These are phyloP conservation scores for Spongia lamella DNA, from an alignment of 37 sponge, comb jelly and placozoan species.

Conservation along the genomic window DNA sequence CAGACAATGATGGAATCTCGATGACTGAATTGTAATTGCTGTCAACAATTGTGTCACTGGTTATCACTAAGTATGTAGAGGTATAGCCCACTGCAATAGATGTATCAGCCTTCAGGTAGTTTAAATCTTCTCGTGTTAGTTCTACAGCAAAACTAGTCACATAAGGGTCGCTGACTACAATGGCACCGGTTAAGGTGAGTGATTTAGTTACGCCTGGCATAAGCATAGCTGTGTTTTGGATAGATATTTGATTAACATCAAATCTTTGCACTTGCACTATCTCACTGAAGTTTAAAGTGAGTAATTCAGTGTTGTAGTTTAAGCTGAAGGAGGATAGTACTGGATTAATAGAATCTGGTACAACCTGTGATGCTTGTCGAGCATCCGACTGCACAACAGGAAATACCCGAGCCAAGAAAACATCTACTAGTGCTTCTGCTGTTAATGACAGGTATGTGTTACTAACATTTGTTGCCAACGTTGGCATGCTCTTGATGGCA, in stretches of 20 bases:
- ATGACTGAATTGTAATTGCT: conserved; percentile 52
- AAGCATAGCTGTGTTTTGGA: conserved; percentile 20
- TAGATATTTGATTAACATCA: conserved; percentile 58
- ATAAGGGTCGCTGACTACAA: conserved; percentile 28
- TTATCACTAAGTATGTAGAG: conserved; percentile 63
- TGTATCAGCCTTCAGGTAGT: conserved; percentile 60
- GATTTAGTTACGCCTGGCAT: conserved; percentile 9
- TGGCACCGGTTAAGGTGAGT: conserved; percentile 74
- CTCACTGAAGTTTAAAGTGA: conserved; percentile 70
- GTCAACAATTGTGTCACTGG: conserved; percentile 55
- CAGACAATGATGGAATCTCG: conserved; percentile 14
- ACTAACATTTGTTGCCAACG: conserved; percentile 46
- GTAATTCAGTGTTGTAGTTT: conserved; percentile 51
- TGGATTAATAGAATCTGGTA: conserved; percentile 49
- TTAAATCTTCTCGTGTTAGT: conserved; percentile 76
- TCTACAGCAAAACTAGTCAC: conserved; percentile 34
- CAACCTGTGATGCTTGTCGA: conserved; percentile 38
- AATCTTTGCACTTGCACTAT: conserved; percentile 56
- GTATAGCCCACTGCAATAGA: conserved; percentile 38
- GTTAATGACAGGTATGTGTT: conserved; percentile 81
- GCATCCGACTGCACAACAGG: conserved; percentile 54
- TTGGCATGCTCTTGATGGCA: conserved; percentile 65
- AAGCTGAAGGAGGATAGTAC: conserved; percentile 34
- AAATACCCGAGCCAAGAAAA: conserved; percentile 60
- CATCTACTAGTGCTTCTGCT: conserved; percentile 53